phyloP scores from a whole-genome alignment of 2,113 vertebrate genomes.

The Carollia perspicillata region DNA sequence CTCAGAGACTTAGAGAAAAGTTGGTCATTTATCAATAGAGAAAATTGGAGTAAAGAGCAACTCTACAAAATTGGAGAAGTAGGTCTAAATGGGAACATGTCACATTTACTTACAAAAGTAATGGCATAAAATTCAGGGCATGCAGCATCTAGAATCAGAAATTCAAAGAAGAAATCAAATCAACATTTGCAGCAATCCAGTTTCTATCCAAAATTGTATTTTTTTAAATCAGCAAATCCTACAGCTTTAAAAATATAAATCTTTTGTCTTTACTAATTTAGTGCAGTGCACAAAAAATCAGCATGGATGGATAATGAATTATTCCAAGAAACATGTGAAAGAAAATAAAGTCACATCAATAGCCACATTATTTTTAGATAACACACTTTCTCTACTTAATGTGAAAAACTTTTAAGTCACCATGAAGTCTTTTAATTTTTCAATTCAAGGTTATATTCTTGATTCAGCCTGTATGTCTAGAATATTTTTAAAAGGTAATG shows the following conservation, averaged over 20 bases:
- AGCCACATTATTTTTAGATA: not conserved
- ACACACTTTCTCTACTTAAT: not conserved
- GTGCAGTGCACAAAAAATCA: not conserved
- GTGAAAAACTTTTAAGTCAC: not conserved
- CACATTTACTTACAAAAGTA: constrained; percentile 41
- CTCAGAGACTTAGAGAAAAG: not conserved
- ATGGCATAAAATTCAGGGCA: not conserved
- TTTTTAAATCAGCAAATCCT: not conserved
- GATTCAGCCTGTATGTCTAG: not conserved
- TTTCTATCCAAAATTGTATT: not conserved
- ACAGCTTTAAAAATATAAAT: not conserved
- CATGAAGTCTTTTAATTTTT: not conserved
- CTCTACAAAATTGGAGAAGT: not conserved
- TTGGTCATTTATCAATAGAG: not conserved
- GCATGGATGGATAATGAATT: not conserved
- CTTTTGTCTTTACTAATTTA: not conserved
- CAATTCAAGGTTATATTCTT: not conserved
- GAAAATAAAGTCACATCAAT: not conserved
- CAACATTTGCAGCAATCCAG: not conserved
- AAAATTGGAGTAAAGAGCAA: not conserved
- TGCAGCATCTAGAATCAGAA: constrained; percentile 15
- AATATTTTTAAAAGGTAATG: not conserved
- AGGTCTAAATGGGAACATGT: constrained; percentile 30
- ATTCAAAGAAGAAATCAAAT: not conserved
- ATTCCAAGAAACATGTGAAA: constrained; percentile 7